A percentile compares a stretch with the other conserved stretches of the same genome.
These are phyloP conservation scores for Acronicta leporina DNA, from an alignment of 2,888 invertebrate species.

Conservation along the genomic window DNA sequence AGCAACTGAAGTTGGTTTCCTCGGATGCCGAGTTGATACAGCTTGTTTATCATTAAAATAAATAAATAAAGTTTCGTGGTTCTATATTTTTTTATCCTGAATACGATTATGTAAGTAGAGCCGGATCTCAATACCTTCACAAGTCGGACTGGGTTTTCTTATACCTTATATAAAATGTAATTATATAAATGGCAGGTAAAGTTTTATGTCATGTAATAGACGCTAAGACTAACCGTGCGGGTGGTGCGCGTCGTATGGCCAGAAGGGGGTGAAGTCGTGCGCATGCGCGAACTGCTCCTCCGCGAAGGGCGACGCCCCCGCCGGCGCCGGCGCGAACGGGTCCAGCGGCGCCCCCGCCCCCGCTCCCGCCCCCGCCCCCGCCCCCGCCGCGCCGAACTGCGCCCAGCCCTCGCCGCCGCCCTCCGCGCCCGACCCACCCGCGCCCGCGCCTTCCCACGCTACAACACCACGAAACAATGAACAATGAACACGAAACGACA, in stretches of 20 bases:
- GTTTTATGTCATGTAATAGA: too few relatives aligned
- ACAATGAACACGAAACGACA: too few relatives aligned
- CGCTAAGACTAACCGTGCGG: constrained; percentile 9
- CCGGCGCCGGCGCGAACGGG: constrained; percentile 48
- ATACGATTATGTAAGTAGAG: too few relatives aligned
- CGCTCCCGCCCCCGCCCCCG: constrained; percentile 69
- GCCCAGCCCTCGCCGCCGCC: constrained; percentile 74
- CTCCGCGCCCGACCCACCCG: constrained; percentile 26
- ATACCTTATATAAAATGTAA: too few relatives aligned
- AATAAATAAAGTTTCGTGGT: too few relatives aligned
- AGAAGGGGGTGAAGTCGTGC: constrained; percentile 61
- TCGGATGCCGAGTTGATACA: too few relatives aligned
- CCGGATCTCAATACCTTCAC: too few relatives aligned
- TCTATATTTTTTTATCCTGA: too few relatives aligned
- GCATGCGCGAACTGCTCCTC: constrained; percentile 24
- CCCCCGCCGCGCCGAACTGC: constrained; percentile 63
- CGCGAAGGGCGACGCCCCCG: constrained; percentile 1
- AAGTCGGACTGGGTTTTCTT: too few relatives aligned
- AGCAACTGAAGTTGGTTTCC: too few relatives aligned
- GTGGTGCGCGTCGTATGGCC: constrained; percentile 54
- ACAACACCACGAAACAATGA: constrained; percentile 9
- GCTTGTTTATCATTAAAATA: too few relatives aligned
- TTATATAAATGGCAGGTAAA: too few relatives aligned
- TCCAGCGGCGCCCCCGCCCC: constrained; percentile 34
- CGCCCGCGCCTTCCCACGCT: constrained; percentile 72